Evolutionary conservation across 2,888 invertebrate species (phyloP).

Genomic region (Mesodorylaimus sp.): DNA sequence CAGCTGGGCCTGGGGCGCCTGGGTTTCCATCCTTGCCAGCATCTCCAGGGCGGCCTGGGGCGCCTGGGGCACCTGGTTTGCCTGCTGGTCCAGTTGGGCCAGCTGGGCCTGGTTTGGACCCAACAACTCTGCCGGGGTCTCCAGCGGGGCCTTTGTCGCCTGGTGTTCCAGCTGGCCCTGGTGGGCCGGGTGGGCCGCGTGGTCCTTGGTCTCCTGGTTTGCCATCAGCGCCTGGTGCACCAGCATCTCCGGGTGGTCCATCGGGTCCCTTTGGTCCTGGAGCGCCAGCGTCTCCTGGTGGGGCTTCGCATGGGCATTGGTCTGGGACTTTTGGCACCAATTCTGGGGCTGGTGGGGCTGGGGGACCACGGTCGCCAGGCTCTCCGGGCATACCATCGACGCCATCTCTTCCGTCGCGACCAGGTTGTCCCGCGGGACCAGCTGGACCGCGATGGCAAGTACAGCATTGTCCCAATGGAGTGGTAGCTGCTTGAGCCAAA

Average conservation of each 20-base stretch:
- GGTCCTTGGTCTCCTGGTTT: slow-evolving; percentile 11
- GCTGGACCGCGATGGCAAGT: slow-evolving; percentile 27
- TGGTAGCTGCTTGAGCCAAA: slow-evolving; percentile 18
- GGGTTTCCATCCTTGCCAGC: neutral
- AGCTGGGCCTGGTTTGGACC: slow-evolving; percentile 6
- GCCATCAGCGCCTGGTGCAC: slow-evolving; percentile 18
- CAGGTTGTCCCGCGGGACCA: slow-evolving; percentile 21
- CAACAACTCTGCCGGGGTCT: slow-evolving; percentile 5
- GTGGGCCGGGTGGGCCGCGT: slow-evolving; percentile 16
- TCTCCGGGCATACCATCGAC: slow-evolving; percentile 10
- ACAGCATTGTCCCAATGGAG: slow-evolving; percentile 14
- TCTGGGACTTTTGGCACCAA: neutral
- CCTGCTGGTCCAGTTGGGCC: slow-evolving; percentile 5
- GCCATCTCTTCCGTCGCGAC: slow-evolving; percentile 21
- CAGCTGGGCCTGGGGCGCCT: neutral
- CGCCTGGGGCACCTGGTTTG: neutral
- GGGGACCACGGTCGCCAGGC: slow-evolving; percentile 1
- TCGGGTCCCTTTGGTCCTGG: slow-evolving; percentile 6
- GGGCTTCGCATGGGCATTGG: slow-evolving; percentile 29
- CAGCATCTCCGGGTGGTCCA: slow-evolving; percentile 17
- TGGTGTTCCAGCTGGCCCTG: slow-evolving; percentile 14
- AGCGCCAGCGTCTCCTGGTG: slow-evolving; percentile 11
- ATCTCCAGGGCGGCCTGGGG: neutral
- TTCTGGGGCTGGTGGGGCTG: neutral
- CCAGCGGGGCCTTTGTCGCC: slow-evolving; percentile 17